These are phyloP conservation scores for Saguinus midas DNA, from an alignment of 2,113 vertebrate genomes.

Conservation along the genomic window DNA sequence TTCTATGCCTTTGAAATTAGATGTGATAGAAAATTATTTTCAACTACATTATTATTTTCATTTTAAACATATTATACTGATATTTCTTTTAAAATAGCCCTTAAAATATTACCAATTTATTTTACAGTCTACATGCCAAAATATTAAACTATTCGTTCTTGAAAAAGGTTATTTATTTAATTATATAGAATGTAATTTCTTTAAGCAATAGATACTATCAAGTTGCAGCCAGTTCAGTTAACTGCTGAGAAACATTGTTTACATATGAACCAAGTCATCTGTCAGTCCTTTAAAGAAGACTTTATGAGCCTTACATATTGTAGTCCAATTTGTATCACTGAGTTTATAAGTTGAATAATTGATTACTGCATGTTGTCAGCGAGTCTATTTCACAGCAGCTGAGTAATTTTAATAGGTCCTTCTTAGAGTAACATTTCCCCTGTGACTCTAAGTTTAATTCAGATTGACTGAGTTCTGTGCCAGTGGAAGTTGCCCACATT, in stretches of 20 bases:
- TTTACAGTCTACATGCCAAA: background rate
- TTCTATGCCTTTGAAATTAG: background rate
- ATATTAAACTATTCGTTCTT: background rate
- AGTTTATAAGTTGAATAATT: background rate
- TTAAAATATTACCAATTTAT: background rate
- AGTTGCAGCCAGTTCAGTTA: background rate
- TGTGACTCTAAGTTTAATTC: background rate
- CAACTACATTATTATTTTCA: background rate
- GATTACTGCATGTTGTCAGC: background rate
- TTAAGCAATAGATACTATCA: background rate
- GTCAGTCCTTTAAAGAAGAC: background rate
- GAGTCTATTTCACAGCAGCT: background rate
- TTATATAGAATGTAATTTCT: background rate
- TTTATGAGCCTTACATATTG: background rate
- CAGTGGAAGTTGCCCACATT: background rate
- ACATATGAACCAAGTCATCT: background rate
- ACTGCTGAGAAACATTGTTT: background rate
- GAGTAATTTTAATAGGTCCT: background rate
- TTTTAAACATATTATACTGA: background rate
- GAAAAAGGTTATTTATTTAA: background rate
- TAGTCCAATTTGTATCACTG: background rate
- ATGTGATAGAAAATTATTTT: background rate
- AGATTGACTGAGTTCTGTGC: background rate
- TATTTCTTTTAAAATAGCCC: background rate
- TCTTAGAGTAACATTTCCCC: background rate